phyloP scores from a whole-genome alignment of 2,888 invertebrate species.

The Philereme vetulata region DNA sequence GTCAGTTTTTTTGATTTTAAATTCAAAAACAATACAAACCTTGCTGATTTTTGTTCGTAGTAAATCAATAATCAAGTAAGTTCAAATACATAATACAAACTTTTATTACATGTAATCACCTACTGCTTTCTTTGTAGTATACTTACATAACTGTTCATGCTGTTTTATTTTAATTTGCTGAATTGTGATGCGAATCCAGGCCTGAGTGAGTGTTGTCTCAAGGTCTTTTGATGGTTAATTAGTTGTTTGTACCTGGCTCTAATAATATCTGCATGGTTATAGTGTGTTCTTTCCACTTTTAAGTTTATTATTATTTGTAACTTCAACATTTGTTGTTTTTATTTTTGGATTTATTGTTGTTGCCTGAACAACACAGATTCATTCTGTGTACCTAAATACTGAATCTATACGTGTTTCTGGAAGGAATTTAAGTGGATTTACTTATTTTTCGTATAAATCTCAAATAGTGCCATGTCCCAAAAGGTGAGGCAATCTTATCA shows the following conservation, averaged over 20 bases:
- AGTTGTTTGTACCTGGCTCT: conserved; percentile 24
- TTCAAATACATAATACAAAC: not conserved
- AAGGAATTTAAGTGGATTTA: no score
- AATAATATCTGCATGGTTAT: conserved; percentile 15
- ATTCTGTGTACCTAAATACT: no score
- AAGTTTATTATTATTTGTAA: not conserved
- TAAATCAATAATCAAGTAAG: conserved; percentile 10
- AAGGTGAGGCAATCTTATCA: no score
- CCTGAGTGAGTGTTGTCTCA: conserved; percentile 30
- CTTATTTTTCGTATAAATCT: no score
- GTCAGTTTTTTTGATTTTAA: no score
- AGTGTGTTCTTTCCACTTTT: not conserved
- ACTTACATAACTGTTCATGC: conserved; percentile 31
- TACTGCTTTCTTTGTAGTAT: not conserved
- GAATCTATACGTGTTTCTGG: no score
- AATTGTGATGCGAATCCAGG: conserved; percentile 5
- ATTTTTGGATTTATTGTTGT: no score
- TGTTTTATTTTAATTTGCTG: conserved; percentile 4
- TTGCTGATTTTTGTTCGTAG: not conserved
- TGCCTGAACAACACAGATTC: no score
- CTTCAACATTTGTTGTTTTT: no score
- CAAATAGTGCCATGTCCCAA: no score
- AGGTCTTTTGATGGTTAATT: conserved; percentile 41
- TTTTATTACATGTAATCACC: not conserved
- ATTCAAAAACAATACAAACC: not conserved